Conservation (phyloP, 2,888 invertebrate species). For the Tachina fera region DNA sequence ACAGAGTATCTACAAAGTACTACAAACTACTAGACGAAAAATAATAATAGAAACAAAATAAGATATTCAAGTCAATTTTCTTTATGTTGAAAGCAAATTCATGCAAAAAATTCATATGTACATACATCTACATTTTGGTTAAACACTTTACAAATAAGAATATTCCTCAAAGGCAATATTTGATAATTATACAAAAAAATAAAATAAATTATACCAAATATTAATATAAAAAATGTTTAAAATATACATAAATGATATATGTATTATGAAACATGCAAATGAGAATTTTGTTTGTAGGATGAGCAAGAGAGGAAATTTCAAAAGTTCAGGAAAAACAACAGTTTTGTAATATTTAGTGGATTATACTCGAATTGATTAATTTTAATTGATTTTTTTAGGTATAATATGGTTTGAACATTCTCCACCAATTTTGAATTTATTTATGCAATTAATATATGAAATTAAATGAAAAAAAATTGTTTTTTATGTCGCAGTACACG, state of each 20-base stretch:
- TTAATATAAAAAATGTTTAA: slow-evolving; percentile 20
- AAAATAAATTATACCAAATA: slow-evolving; percentile 9
- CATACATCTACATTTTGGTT: background rate
- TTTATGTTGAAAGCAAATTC: background rate
- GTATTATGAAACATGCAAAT: slow-evolving; percentile 22
- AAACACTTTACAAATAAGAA: slow-evolving; percentile 51
- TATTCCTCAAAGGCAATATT: slow-evolving; percentile 76
- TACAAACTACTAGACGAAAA: too few species aligned
- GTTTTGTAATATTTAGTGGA: too few species aligned
- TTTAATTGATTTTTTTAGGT: too few species aligned
- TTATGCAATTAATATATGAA: too few species aligned
- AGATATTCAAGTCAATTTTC: too few species aligned
- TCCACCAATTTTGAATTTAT: too few species aligned
- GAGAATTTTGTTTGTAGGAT: slow-evolving; percentile 6
- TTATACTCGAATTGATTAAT: too few species aligned
- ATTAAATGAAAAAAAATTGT: too few species aligned
- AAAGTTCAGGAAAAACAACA: background rate
- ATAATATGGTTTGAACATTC: too few species aligned
- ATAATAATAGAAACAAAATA: too few species aligned
- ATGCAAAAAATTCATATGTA: background rate
- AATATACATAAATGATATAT: slow-evolving; percentile 16
- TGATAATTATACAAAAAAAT: slow-evolving; percentile 14
- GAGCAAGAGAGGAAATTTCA: slow-evolving; percentile 51
- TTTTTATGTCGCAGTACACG: background rate
- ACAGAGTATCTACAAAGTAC: too few species aligned